phyloP scores from a whole-genome alignment of 2,888 invertebrate genomes.

The Phasia obesa region DNA sequence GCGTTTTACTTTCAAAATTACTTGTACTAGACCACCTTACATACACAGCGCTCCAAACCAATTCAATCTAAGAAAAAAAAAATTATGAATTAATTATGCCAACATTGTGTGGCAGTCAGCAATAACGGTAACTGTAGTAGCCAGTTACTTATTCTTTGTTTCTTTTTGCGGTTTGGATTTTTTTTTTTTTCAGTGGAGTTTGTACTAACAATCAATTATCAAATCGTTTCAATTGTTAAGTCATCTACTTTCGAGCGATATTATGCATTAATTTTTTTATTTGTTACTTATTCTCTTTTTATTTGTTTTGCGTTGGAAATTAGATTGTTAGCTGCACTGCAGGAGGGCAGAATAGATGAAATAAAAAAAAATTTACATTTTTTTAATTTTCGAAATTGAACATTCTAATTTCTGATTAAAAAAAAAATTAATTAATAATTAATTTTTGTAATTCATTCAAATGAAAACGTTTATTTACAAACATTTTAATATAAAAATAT shows the following conservation, averaged over 20 bases:
- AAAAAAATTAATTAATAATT: not conserved
- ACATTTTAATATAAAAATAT: too few species aligned
- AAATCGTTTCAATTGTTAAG: conserved; percentile 64
- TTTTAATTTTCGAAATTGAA: conserved; percentile 14
- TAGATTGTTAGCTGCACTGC: conserved; percentile 45
- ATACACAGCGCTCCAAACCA: conserved; percentile 25
- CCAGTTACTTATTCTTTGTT: conserved; percentile 42
- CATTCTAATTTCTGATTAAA: conserved; percentile 35
- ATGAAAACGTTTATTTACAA: too few species aligned
- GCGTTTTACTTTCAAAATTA: conserved; percentile 67
- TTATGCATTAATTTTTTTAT: conserved; percentile 50
- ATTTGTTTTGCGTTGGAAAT: conserved; percentile 40
- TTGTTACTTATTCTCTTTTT: conserved; percentile 48
- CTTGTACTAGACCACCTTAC: conserved; percentile 44
- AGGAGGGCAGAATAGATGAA: conserved; percentile 26
- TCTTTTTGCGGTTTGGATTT: conserved; percentile 1
- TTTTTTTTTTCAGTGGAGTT: conserved; percentile 4
- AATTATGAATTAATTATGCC: conserved; percentile 68
- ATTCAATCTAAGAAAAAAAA: conserved; percentile 52
- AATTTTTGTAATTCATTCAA: not conserved
- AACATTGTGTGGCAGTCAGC: conserved; percentile 48
- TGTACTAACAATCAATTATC: conserved; percentile 55
- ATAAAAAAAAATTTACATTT: conserved; percentile 6
- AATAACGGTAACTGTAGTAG: conserved; percentile 52
- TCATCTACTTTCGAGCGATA: conserved; percentile 64